Percentiles rank a stretch among this genome's conserved stretches.
Conservation (phyloP, 2,888 invertebrate species). For the Heliconius ismenius region DNA sequence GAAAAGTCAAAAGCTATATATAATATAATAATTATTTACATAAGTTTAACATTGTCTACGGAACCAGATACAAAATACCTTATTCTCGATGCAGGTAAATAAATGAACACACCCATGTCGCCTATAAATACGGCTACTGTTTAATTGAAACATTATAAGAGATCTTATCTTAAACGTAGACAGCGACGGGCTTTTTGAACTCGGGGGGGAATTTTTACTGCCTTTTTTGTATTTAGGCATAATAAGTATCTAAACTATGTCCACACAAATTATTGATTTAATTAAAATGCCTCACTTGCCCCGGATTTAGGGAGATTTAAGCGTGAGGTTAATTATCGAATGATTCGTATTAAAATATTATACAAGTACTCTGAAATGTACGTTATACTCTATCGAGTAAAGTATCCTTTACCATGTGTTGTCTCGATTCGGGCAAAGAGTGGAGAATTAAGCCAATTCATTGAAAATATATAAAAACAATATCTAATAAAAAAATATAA, state of each 20-base stretch:
- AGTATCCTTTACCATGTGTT: not conserved
- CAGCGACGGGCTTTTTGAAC: slow-evolving; percentile 61
- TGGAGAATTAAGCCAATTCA: too few relatives aligned
- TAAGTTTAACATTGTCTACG: not conserved
- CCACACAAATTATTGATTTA: slow-evolving; percentile 36
- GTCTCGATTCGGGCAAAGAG: too few relatives aligned
- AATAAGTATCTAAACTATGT: slow-evolving; percentile 30
- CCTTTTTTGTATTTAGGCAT: slow-evolving; percentile 31
- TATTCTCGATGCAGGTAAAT: slow-evolving; percentile 60
- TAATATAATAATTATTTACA: not conserved
- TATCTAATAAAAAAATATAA: too few relatives aligned
- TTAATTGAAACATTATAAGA: slow-evolving; percentile 81
- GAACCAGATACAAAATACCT: not conserved
- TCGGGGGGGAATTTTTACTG: slow-evolving; percentile 44
- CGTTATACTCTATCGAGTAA: not conserved
- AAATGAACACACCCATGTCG: slow-evolving; percentile 68
- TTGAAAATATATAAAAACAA: too few relatives aligned
- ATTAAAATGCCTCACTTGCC: slow-evolving; percentile 29
- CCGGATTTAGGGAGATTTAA: slow-evolving; percentile 9
- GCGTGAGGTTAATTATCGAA: slow-evolving; percentile 9
- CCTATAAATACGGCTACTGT: slow-evolving; percentile 79
- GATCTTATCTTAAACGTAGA: slow-evolving; percentile 75
- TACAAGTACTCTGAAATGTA: not conserved
- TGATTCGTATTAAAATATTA: not conserved
- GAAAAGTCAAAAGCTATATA: not conserved